A percentile compares a stretch with the other conserved stretches of the same genome.
These are phyloP conservation scores for Alosa alosa DNA, from an alignment of 2,113 vertebrate genomes.

Conservation along the genomic window DNA sequence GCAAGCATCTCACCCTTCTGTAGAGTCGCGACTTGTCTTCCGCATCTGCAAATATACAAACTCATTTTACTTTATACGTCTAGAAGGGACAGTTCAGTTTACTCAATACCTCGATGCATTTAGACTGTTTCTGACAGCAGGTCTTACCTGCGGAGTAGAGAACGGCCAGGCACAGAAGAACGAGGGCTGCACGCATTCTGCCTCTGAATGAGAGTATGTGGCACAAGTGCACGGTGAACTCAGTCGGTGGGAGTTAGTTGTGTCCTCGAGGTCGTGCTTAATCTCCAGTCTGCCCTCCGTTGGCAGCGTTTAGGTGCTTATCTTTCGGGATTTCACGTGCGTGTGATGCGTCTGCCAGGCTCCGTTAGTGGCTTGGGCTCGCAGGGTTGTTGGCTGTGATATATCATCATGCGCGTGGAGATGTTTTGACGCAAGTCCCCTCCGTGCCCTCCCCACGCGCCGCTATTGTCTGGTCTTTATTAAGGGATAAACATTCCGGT, in stretches of 20 bases:
- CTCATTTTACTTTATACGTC: background rate
- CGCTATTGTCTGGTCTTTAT: constrained; percentile 53
- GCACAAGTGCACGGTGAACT: no score
- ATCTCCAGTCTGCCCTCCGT: no score
- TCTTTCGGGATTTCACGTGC: background rate
- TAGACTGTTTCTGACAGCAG: no score
- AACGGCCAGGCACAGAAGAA: constrained; percentile 43
- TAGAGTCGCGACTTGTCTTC: constrained; percentile 49
- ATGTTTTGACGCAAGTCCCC: constrained; percentile 39
- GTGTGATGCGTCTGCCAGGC: constrained; percentile 4
- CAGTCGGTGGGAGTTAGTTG: no score
- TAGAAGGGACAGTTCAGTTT: no score
- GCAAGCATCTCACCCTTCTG: constrained; percentile 52
- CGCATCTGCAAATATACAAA: constrained; percentile 45
- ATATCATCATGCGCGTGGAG: constrained; percentile 28
- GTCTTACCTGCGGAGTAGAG: constrained; percentile 55
- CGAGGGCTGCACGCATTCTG: constrained; percentile 47
- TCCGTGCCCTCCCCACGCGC: constrained; percentile 30
- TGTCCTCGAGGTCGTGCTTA: no score
- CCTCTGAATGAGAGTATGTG: background rate
- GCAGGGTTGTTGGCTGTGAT: background rate
- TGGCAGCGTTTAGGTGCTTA: background rate
- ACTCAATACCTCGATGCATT: no score
- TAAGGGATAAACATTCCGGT: constrained; percentile 58
- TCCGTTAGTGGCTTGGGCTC: no score